Evolutionary conservation across 2,113 vertebrate species (phyloP).

Genomic region (Haplochromis vanheusdeni): DNA sequence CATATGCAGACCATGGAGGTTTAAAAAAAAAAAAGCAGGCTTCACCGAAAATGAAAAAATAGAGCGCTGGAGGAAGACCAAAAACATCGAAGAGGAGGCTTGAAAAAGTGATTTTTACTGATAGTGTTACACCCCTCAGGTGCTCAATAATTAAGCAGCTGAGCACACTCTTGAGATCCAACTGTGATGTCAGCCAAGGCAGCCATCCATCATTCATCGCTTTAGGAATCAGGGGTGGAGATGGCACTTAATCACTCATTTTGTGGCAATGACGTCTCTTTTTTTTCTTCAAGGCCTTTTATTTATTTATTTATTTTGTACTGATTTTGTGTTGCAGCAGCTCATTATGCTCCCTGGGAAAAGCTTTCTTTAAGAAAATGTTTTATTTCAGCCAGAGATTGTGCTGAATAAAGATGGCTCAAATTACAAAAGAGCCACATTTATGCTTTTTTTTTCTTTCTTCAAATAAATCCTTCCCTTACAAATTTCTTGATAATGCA

Average conservation of each 20-base stretch:
- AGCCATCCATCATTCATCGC: slow-evolving; percentile 48
- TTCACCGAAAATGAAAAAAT: background rate
- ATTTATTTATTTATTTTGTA: background rate
- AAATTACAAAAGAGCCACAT: background rate
- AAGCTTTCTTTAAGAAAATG: background rate
- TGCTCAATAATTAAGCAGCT: slow-evolving; percentile 53
- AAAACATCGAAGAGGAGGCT: background rate
- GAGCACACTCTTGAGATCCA: slow-evolving; percentile 26
- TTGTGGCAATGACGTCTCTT: slow-evolving; percentile 1
- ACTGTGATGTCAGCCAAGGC: slow-evolving; percentile 31
- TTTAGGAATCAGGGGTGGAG: slow-evolving; percentile 29
- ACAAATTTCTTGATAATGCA: background rate
- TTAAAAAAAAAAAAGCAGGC: background rate
- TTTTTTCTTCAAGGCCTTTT: background rate
- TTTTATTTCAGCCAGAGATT: background rate
- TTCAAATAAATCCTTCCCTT: background rate
- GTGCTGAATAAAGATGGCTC: slow-evolving; percentile 5
- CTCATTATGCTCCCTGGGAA: background rate
- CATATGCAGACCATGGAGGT: background rate
- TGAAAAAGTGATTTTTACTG: slow-evolving; percentile 19
- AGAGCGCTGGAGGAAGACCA: background rate
- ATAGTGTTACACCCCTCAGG: slow-evolving; percentile 22
- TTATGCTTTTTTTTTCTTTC: background rate
- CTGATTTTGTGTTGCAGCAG: background rate
- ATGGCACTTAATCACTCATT: slow-evolving; percentile 49